phyloP scores from a whole-genome alignment of 2,797 vertebrate species.

The Pempheris klunzingeri region DNA sequence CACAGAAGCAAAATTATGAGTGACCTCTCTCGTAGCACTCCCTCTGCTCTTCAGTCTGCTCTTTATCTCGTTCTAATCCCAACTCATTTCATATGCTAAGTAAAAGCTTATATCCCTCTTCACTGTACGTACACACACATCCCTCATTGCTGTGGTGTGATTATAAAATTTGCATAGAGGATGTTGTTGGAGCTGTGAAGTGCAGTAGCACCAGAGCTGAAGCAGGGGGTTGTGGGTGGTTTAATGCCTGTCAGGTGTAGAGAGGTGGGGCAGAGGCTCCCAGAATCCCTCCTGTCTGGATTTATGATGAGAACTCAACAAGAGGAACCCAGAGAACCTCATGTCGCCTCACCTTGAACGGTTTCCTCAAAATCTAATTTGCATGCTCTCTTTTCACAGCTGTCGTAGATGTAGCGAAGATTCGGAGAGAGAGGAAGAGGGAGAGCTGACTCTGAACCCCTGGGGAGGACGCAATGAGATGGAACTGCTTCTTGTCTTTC shows the following conservation, averaged over 20 bases:
- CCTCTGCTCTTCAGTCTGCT: slow-evolving; percentile 71
- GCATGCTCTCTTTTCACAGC: slow-evolving; percentile 74
- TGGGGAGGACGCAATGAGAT: slow-evolving; percentile 65
- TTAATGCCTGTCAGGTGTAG: slow-evolving; percentile 76
- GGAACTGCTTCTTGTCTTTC: slow-evolving; percentile 65
- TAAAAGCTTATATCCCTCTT: slow-evolving; percentile 82
- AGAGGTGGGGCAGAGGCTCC: slow-evolving; percentile 67
- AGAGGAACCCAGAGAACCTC: slow-evolving; percentile 64
- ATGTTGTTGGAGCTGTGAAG: slow-evolving; percentile 64
- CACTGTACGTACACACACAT: slow-evolving; percentile 70
- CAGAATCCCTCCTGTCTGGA: slow-evolving; percentile 57
- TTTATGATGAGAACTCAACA: slow-evolving; percentile 59
- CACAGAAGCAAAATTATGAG: slow-evolving; percentile 75
- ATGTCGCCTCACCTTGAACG: slow-evolving; percentile 40
- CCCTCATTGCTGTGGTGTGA: slow-evolving; percentile 70
- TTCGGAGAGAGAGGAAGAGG: slow-evolving; percentile 48
- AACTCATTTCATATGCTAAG: slow-evolving; percentile 85
- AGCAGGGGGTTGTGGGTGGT: slow-evolving; percentile 66
- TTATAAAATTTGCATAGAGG: slow-evolving; percentile 83
- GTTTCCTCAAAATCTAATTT: slow-evolving; percentile 71
- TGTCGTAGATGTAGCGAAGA: slow-evolving; percentile 72
- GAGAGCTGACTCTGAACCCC: slow-evolving; percentile 58
- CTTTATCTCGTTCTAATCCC: slow-evolving; percentile 83
- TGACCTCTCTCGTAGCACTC: slow-evolving; percentile 78
- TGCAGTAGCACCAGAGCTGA: slow-evolving; percentile 48